phyloP scores from a whole-genome alignment of 2,888 invertebrate genomes.

The Dynastes tityus region DNA sequence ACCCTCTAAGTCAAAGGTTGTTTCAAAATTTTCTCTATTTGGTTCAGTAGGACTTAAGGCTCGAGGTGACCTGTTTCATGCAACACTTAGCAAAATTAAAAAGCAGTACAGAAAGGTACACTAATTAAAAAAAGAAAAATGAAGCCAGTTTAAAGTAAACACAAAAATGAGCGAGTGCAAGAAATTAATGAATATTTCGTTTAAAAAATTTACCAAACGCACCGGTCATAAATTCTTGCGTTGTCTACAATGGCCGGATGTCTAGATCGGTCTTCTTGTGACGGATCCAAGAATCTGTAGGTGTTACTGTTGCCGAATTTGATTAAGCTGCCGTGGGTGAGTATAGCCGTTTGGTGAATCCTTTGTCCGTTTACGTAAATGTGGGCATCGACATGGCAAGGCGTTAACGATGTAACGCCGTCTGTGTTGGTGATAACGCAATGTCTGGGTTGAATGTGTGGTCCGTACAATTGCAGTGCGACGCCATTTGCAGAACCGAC shows the following conservation, averaged over 20 bases:
- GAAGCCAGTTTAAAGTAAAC: conserved; percentile 51
- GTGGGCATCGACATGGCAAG: conserved; percentile 93
- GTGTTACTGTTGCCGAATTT: conserved; percentile 91
- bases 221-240: conserved; percentile 81
- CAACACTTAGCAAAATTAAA: conserved; percentile 57
- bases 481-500: conserved; percentile 86
- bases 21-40: conserved; percentile 84
- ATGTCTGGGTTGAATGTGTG: conserved; percentile 94
- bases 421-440: conserved; percentile 94
- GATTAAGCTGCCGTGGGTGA: conserved; percentile 88
- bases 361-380: conserved; percentile 95
- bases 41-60: conserved; percentile 70
- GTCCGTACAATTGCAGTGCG: conserved; percentile 86
- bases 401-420: conserved; percentile 94
- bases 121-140: conserved; percentile 50
- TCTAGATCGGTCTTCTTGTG: conserved; percentile 85
- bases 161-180: conserved; percentile 3
- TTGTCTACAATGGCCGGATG: conserved; percentile 74
- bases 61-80: conserved; percentile 66
- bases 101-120: conserved; percentile 53
- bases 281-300: conserved; percentile 88
- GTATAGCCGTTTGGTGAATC: conserved; percentile 92
- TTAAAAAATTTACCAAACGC: conserved; percentile 57
- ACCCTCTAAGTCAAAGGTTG: conserved; percentile 92
- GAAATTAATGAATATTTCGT: conserved; percentile 12